Evolutionary conservation across 2,888 invertebrate species (phyloP).

Genomic region (Gortyna flavago): DNA sequence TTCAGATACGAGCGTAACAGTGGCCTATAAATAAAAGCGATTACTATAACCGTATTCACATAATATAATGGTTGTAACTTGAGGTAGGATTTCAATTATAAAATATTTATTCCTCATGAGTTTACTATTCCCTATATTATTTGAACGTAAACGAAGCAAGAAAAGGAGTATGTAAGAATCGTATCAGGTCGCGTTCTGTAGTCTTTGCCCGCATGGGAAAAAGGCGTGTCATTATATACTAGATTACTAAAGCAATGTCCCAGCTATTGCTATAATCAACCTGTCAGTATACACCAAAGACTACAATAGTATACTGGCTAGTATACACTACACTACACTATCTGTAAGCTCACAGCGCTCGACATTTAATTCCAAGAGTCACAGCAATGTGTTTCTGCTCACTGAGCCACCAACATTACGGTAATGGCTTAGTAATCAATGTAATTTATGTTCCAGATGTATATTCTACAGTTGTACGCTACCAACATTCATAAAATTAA

Average conservation of each 20-base stretch:
- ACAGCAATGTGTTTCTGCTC: slow-evolving; percentile 49
- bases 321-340: too few species aligned
- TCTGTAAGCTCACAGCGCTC: slow-evolving; percentile 27
- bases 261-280: slow-evolving; percentile 7
- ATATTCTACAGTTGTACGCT: slow-evolving; percentile 9
- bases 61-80: background rate
- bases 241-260: background rate
- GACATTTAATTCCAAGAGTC: slow-evolving; percentile 56
- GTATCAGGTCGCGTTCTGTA: too few species aligned
- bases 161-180: too few species aligned
- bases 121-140: background rate
- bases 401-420: slow-evolving; percentile 54
- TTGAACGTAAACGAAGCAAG: too few species aligned
- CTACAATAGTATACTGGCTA: too few species aligned
- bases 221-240: too few species aligned
- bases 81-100: background rate
- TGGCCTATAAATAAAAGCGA: background rate
- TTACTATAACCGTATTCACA: background rate
- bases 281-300: slow-evolving; percentile 15
- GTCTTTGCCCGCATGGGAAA: too few species aligned
- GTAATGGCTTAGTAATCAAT: slow-evolving; percentile 57
- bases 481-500: slow-evolving; percentile 40
- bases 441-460: slow-evolving; percentile 37
- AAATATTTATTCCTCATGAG: background rate
- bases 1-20: background rate